These are phyloP conservation scores for Listronotus bonariensis DNA, from an alignment of 1,140 invertebrate species.

Conservation along the genomic window DNA sequence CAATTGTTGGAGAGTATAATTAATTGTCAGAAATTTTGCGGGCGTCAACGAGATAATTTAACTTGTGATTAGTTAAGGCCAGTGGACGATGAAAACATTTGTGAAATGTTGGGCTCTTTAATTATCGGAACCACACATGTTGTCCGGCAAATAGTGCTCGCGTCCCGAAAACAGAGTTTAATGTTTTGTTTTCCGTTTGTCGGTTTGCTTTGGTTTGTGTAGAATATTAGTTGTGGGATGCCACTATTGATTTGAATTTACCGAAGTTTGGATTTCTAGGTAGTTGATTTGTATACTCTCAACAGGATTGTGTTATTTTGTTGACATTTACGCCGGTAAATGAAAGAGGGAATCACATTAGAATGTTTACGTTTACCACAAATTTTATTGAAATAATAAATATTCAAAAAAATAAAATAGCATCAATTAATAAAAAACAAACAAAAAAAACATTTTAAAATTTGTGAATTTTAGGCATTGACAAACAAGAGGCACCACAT, in stretches of 20 bases:
- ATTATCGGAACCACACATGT: conserved; percentile 26
- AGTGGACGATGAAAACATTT: conserved; percentile 26
- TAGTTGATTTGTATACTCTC: conserved; percentile 10
- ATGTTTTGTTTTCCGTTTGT: conserved; percentile 24
- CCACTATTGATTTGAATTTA: conserved; percentile 28
- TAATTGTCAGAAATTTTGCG: conserved; percentile 20
- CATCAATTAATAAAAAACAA: too few relatives aligned
- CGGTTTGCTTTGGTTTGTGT: conserved; percentile 11
- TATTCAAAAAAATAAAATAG: too few relatives aligned
- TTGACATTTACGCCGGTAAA: too few relatives aligned
- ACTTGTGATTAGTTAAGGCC: conserved; percentile 29
- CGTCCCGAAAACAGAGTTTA: conserved; percentile 16
- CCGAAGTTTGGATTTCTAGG: conserved; percentile 26
- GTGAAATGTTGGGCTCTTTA: conserved; percentile 27
- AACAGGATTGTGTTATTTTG: neutral
- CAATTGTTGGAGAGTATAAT: conserved; percentile 11
- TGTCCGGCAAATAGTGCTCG: conserved; percentile 25
- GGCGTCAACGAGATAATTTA: conserved; percentile 25
- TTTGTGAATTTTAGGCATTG: too few relatives aligned
- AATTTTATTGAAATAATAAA: too few relatives aligned
- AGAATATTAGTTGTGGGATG: conserved; percentile 26
- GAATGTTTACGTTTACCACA: too few relatives aligned
- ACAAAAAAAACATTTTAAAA: too few relatives aligned
- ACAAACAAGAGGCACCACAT: too few relatives aligned
- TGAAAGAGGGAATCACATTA: too few relatives aligned